Base-by-base conservation (phyloP, 2,888 invertebrate genomes). In the Hydraecia micacea region DNA sequence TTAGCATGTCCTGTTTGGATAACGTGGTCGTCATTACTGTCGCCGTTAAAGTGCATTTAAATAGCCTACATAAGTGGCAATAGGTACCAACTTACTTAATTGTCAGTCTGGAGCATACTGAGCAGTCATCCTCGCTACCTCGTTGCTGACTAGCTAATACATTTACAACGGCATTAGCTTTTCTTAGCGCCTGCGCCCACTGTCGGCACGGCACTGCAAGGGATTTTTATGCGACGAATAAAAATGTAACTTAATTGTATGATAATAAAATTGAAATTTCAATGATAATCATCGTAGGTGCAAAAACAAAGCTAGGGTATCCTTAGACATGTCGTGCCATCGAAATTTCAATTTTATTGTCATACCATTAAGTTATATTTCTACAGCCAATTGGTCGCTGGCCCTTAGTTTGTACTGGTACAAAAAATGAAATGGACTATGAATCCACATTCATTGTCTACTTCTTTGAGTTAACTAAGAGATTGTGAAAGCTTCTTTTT, bases 1-100 rank as follows among this genome's bases (percentile, higher is more conserved):
- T 74, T 80, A 75, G 25, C 49, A 58, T 58, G 15, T 65, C 58
- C 68, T 75, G 81, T 80, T 80, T 73, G 67, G 9, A n/a, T 73
- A 39, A 36, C 0, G 7, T 62, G 32, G 58, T 42, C 55, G 70
- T 21, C 28, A n/a, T 73, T 66, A 49, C 8, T 11, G 28, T 55
- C 25, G 0, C 8, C 11, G 15, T 68, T n/a, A 49, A 70, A 79
- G 28, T 32, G n/a, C n/a, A 46, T 28, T 46, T 2, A 25, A 55
- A 78, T 55, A 21, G n/a, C 36, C 25, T 55, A 46, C 4, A 18
- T 15, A 2, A 36, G 18, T n/a, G 25, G 28, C 0, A 32, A 32
- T 42, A 13, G 3, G 1, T 42, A 15, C 42, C 8, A 63, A 8
- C 3, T 11, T 58, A 75, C 1, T 36, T 46, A 42, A 32, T 18